phyloP scores from a whole-genome alignment of 2,113 vertebrate species.

The Noturus placidus region DNA sequence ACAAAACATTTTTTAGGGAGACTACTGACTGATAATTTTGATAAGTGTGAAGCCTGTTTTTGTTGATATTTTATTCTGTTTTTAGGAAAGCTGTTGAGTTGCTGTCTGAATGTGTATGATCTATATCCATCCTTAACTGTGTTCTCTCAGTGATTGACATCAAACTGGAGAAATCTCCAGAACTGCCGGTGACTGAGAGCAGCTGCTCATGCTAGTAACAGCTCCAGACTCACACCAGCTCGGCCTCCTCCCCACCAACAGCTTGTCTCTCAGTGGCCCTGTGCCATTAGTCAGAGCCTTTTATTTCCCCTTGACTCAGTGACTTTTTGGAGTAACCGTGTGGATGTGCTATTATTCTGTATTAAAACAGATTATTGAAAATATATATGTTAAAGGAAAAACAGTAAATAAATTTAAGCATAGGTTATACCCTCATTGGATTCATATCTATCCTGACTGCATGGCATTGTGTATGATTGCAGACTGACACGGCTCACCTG shows the following conservation, averaged over 20 bases:
- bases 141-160: slow-evolving; percentile 83
- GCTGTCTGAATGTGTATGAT: background rate
- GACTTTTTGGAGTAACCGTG: slow-evolving; percentile 78
- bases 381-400: slow-evolving; percentile 51
- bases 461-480: slow-evolving; percentile 83
- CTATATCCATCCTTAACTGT: slow-evolving; percentile 70
- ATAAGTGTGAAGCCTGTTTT: background rate
- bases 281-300: slow-evolving; percentile 69
- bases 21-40: background rate
- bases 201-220: slow-evolving; percentile 85
- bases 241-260: slow-evolving; percentile 66
- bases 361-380: slow-evolving; percentile 66
- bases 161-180: slow-evolving; percentile 85
- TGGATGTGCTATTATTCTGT: slow-evolving; percentile 80
- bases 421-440: slow-evolving; percentile 66
- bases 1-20: background rate
- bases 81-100: background rate
- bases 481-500: slow-evolving; percentile 75
- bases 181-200: slow-evolving; percentile 86
- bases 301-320: slow-evolving; percentile 73
- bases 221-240: slow-evolving; percentile 55
- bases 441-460: slow-evolving; percentile 78
- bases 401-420: slow-evolving; percentile 63
- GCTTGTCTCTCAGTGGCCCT: slow-evolving; percentile 72
- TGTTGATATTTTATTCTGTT: background rate